Base-by-base conservation (phyloP, 1,140 invertebrate species). In the Ips nitidus region DNA sequence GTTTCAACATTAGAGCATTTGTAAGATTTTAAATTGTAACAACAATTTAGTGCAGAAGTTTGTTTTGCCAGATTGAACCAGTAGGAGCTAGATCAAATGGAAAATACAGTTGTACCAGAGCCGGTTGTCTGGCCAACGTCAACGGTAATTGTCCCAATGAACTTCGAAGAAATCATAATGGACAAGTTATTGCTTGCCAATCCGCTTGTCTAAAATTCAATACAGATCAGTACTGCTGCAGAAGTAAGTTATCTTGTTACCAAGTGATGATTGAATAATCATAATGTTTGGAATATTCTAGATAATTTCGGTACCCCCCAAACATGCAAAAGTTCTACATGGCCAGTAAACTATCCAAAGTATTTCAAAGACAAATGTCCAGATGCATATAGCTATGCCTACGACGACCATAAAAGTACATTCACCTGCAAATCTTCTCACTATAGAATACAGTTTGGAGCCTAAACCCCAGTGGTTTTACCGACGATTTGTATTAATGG, bases 321-420 rank as follows among this genome's bases (percentile, higher is more conserved):
- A 7, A 83, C 79, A 5, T 84, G 83, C 71, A 76, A 77, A 39
- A 69, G 75, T 52, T 69, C 56, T 38, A 65, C 72, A 59, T 83
- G 81, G 76, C 77, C 80, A 4, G 61, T 72, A n/a, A 76, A 81
- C 67, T 84, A 81, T 69, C 73, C 82, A 2, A 39, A 41, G 5
- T 77, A 77, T 43, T 84, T 84, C 75, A 84, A 84, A 64, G 40
- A 70, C 3, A 70, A 75, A 47, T 84, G 82, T 66, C 82, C 82
- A 5, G 76, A 80, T 66, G 81, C 81, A 4, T 83, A 81, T 73
- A 79, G 76, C 59, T 82, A 82, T 62, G 80, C 80, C 8, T 82
- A 81, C 69, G 81, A 82, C 74, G 81, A 82, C 56, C 39, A 68
- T 22, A 76, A 75, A 42, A 77, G 74, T 70, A 80, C 81, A 8